Conservation (phyloP, 2,797 vertebrate genomes). For the Crocidura indochinensis region DNA sequence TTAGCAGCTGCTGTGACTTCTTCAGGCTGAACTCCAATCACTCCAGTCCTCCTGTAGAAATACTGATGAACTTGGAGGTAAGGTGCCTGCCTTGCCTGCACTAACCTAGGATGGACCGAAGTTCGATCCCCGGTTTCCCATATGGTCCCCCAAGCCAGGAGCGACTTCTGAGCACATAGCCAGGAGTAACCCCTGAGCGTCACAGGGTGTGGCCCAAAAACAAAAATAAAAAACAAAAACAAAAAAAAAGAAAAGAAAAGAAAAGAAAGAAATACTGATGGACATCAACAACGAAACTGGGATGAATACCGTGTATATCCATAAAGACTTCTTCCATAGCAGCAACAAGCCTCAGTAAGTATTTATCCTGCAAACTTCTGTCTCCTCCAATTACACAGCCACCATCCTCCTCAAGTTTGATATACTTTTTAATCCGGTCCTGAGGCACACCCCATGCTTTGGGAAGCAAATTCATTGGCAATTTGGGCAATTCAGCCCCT, state of each 20-base stretch:
- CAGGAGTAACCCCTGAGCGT: too few relatives aligned
- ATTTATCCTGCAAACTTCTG: conserved; percentile 97
- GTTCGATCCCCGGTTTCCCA: too few relatives aligned
- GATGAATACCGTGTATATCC: conserved; percentile 97
- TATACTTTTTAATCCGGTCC: conserved; percentile 96
- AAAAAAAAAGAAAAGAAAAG: too few relatives aligned
- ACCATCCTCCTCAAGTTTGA: conserved; percentile 95
- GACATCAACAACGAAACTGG: conserved; percentile 97
- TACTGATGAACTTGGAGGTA: too few relatives aligned
- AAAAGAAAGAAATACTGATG: too few relatives aligned
- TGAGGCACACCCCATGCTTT: conserved; percentile 99
- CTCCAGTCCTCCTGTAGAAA: conserved; percentile 97
- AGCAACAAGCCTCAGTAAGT: conserved; percentile 96
- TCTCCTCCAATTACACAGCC: conserved; percentile 97
- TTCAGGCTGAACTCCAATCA: conserved; percentile 97
- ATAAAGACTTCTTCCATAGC: conserved; percentile 99
- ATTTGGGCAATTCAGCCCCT: conserved; percentile 94
- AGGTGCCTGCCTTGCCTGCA: too few relatives aligned
- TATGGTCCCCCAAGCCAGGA: too few relatives aligned
- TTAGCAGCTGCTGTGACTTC: conserved; percentile 98
- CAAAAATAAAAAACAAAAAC: too few relatives aligned
- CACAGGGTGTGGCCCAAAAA: too few relatives aligned
- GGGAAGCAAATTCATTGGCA: conserved; percentile 96
- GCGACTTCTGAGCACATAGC: too few relatives aligned
- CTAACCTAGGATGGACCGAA: too few relatives aligned